Conservation (phyloP, 2,113 vertebrate genomes). For the Tupaia chinensis region DNA sequence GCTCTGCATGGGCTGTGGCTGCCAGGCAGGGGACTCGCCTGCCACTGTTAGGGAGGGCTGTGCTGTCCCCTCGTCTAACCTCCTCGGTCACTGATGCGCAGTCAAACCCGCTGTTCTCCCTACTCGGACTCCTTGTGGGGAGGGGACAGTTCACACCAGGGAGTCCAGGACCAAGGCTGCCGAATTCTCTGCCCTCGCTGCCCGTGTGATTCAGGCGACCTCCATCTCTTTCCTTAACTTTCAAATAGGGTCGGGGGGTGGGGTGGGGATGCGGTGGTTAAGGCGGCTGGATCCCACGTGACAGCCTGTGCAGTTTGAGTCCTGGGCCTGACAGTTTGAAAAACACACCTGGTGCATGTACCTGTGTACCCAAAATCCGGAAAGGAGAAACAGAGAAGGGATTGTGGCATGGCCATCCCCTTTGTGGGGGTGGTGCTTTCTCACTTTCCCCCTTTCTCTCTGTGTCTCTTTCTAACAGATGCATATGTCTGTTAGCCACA, state of each 20-base stretch:
- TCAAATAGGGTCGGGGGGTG: neutral
- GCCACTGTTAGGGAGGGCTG: neutral
- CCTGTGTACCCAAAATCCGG: too few relatives aligned
- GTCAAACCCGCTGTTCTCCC: neutral
- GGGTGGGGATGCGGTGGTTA: too few relatives aligned
- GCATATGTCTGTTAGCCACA: too few relatives aligned
- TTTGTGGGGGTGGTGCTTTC: too few relatives aligned
- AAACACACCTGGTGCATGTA: too few relatives aligned
- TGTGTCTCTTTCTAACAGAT: too few relatives aligned
- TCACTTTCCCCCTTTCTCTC: too few relatives aligned
- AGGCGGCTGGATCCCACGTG: too few relatives aligned
- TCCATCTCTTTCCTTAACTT: neutral
- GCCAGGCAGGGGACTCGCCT: neutral
- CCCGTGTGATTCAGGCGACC: neutral
- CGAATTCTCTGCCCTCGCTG: neutral
- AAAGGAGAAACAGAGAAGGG: too few relatives aligned
- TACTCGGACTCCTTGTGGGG: neutral
- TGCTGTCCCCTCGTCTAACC: neutral
- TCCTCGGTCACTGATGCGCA: rapidly evolving
- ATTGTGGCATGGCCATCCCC: too few relatives aligned
- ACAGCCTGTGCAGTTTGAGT: too few relatives aligned
- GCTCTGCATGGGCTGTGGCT: neutral
- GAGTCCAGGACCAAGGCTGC: neutral
- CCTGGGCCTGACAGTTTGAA: too few relatives aligned
- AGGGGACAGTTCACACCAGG: neutral